phyloP scores from a whole-genome alignment of 2,113 vertebrate species.

The Eonycteris spelaea region DNA sequence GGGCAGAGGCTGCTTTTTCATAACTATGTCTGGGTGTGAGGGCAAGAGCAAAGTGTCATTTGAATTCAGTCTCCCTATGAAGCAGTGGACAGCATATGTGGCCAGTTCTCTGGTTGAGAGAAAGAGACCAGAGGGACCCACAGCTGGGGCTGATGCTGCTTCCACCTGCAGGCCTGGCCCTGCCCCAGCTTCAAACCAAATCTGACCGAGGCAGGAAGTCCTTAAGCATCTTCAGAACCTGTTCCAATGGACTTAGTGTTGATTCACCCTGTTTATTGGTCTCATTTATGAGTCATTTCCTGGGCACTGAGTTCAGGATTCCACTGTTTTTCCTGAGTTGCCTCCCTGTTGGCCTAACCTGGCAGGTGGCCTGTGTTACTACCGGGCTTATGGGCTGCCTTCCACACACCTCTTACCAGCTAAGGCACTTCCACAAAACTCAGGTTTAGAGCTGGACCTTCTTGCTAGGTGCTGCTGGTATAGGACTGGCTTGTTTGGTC shows the following conservation, averaged over 20 bases:
- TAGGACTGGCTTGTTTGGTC: neutral
- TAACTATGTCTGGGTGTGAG: neutral
- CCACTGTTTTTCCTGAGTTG: neutral
- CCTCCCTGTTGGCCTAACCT: neutral
- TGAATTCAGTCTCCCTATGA: neutral
- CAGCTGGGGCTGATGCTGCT: constrained; percentile 21
- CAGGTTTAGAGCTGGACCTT: neutral
- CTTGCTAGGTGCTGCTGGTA: neutral
- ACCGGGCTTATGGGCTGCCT: neutral
- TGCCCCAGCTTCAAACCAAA: neutral
- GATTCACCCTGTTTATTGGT: neutral
- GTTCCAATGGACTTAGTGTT: neutral
- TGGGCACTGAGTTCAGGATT: neutral
- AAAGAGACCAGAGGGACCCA: neutral
- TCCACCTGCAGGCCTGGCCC: constrained; percentile 32
- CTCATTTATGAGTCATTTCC: constrained; percentile 39
- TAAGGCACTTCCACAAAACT: neutral
- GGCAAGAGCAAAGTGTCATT: neutral
- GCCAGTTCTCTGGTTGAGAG: neutral
- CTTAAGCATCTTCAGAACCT: constrained; percentile 23
- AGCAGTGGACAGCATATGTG: neutral
- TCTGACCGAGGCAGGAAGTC: constrained; percentile 48
- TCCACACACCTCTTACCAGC: neutral
- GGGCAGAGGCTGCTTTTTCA: neutral
- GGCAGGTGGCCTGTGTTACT: neutral